Evolutionary conservation across 2,797 vertebrate species (phyloP), one percentile per base, ranked within the genome.

Genomic region (Alauda arvensis): DNA sequence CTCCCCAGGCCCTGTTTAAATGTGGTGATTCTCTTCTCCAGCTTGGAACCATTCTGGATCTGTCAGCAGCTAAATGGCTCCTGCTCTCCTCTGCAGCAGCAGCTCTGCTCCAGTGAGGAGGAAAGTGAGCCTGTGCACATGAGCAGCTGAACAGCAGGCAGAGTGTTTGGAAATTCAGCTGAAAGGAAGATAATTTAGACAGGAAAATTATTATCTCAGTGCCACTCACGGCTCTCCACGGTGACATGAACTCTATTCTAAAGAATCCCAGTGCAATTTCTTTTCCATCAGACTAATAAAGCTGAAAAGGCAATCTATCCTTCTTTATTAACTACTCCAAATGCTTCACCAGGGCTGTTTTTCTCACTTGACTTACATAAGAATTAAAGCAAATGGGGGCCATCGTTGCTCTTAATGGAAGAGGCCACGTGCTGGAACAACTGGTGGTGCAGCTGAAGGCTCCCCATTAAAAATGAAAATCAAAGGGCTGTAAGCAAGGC

Each of bases 321-420:
- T 92, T 91, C 91, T 93, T 93, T 93, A 94, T 94, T 94, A 94
- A 93, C 91, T 70, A 40, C 75, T 85, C 63, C 62, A 78, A 93
- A 88, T 85, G 90, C 79, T 91, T 77, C 86, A 53, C 7, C 2
- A 62, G 43, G 51, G 51, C 77, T 70, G 55, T 53, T 93, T 94
- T 87, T 87, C 86, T 94, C 91, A 88, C 82, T 92, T 91, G 84
- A 92, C 90, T 94, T 88, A 34, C 46, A 10, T 51, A 67, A 87
- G 79, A 88, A 88, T 88, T 83, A 91, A 93, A 85, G 45, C 87
- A 89, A 93, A 88, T 83, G 85, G 42, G 82, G 77, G 66, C 77
- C 63, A 63, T 81, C 34, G 39, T 60, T 81, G 77, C 12, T 81
- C 74, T 85, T 88, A 91, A 88, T 85, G 84, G 85, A 84, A 87